Evolutionary conservation across 2,797 vertebrate species (phyloP), one percentile per base, ranked within the genome.

Genomic region (Premnoplex brunnescens): DNA sequence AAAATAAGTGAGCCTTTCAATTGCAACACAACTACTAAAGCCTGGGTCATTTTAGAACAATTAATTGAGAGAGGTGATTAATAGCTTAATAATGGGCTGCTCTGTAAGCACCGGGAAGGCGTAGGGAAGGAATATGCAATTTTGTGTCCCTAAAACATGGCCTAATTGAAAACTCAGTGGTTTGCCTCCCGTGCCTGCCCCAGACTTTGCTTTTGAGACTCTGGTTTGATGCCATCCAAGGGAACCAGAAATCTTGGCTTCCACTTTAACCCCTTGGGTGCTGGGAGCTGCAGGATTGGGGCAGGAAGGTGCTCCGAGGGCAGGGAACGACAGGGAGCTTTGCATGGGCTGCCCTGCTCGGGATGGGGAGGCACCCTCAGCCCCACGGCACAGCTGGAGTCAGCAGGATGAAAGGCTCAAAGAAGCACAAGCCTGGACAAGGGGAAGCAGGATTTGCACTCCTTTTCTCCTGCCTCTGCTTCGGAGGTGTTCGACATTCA

Each of bases 41-140:
- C 96, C 96, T 8, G 81, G 97, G 91, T 97, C 96, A 93, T 97
- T 98, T 98, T 88, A 68, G 95, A 97, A 95, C 97, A 97, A 98
- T 98, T 98, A 98, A 98, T 98, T 97, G 97, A 82, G 97, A 96
- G 97, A 92, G 93, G 97, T 98, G 98, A 98, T 98, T 98, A 98
- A 98, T 98, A 97, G 97, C 97, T 97, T 95, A 97, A 98, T 98
- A 98, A 98, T 98, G 97, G 97, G 95, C 97, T 97, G 94, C 92
- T 97, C 96, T 94, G 91, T 91, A 80, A 95, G 96, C 48, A 87
- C 96, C 66, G 91, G 86, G 94, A 93, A 94, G 1, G 43, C 21
- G 46, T 14, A 81, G 92, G 78, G 90, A 91, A 94, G 91, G 96
- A 97, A 97, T 90, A 82, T 95, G 92, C 89, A 86, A 96, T 97